Evolutionary conservation across 2,113 vertebrate genomes (phyloP).

Genomic region (Anas platyrhynchos): DNA sequence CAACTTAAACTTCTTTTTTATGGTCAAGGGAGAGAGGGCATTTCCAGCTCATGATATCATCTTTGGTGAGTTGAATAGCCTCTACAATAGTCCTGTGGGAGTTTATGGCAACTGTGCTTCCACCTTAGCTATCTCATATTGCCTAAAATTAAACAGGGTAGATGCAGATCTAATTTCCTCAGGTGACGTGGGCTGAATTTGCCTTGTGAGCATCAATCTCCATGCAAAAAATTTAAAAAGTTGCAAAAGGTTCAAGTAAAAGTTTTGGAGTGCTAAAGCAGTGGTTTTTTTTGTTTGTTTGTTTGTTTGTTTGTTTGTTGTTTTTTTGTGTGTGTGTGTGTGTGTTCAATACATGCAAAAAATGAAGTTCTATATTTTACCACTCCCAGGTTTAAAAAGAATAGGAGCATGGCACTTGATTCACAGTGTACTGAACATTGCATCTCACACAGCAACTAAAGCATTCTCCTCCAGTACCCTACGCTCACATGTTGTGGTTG

Average conservation of each 20-base stretch:
- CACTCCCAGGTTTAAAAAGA: neutral
- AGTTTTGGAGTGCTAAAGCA: neutral
- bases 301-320: rapidly evolving
- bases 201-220: neutral
- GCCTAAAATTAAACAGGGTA: neutral
- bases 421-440: neutral
- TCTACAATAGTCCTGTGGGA: neutral
- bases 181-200: neutral
- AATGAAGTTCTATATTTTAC: neutral
- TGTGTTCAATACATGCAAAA: neutral
- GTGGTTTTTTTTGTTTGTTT: neutral
- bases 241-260: neutral
- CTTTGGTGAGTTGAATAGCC: neutral
- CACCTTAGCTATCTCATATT: neutral
- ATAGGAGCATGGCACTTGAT: neutral
- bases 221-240: neutral
- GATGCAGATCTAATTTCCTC: neutral
- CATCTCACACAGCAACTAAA: neutral
- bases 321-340: neutral
- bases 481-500: neutral
- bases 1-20: neutral
- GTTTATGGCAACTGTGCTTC: neutral
- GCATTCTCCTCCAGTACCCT: rapidly evolving
- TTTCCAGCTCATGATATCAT: neutral
- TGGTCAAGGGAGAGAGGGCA: neutral